Conservation (phyloP, 1,140 invertebrate genomes). For the Drosophila jambulina region DNA sequence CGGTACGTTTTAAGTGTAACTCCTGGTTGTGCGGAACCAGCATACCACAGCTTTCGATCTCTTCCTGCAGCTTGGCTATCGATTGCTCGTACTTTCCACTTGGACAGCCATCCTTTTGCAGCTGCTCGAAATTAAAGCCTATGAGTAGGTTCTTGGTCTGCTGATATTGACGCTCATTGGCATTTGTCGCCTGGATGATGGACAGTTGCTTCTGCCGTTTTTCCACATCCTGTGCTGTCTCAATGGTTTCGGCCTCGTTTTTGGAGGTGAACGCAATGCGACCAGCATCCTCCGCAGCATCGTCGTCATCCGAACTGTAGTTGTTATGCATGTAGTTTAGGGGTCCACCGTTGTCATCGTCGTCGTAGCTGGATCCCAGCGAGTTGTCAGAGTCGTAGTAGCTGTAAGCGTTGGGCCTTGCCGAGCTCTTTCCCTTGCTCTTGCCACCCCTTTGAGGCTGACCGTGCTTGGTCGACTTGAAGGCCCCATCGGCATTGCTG, state of each 20-base stretch:
- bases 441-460: conserved; percentile 1
- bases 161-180: conserved; percentile 83
- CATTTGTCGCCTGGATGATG: conserved; percentile 83
- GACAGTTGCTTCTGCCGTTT: conserved; percentile 82
- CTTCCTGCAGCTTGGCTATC: conserved; percentile 71
- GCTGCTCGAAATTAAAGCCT: conserved; percentile 71
- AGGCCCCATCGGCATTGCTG: conserved; percentile 53
- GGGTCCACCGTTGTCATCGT: conserved; percentile 47
- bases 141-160: conserved; percentile 78
- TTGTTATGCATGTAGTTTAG: conserved; percentile 33
- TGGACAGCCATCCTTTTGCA: conserved; percentile 4
- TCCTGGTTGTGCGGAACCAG: conserved; percentile 62
- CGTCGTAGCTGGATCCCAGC: conserved; percentile 69
- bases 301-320: conserved; percentile 64
- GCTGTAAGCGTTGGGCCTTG: conserved; percentile 37
- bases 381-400: conserved; percentile 82
- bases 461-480: conserved; percentile 27
- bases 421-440: conserved; percentile 16
- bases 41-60: conserved; percentile 78
- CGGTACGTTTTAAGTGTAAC: conserved; percentile 49
- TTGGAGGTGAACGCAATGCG: conserved; percentile 93
- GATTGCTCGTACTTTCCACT: conserved; percentile 68
- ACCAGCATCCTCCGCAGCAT: conserved; percentile 56
- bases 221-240: conserved; percentile 86
- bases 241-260: conserved; percentile 93